Percentiles rank a stretch among this genome's conserved stretches.
Conservation (phyloP, 1,140 invertebrate genomes). For the Drosophila sturtevanti region DNA sequence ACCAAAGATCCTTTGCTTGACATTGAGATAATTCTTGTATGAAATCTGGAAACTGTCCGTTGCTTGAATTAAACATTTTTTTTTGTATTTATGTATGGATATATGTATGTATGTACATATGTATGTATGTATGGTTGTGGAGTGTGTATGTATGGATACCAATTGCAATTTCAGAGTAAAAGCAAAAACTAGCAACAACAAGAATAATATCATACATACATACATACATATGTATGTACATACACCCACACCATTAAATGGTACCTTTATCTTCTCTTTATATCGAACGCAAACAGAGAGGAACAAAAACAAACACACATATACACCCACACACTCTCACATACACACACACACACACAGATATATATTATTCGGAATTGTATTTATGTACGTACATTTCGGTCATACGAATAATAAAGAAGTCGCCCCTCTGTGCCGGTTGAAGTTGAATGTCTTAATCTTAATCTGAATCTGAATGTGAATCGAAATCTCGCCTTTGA, state of each 20-base stretch:
- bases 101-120: slow-evolving; percentile 8
- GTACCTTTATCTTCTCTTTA: slow-evolving; percentile 5
- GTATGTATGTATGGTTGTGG: slow-evolving; percentile 13
- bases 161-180: slow-evolving; percentile 33
- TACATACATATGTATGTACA: neutral
- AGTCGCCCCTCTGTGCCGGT: slow-evolving; percentile 3
- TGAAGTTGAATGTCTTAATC: slow-evolving; percentile 13
- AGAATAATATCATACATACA: slow-evolving; percentile 12
- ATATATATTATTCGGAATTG: neutral
- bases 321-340: neutral
- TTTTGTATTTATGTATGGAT: slow-evolving; percentile 9
- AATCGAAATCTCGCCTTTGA: slow-evolving; percentile 11
- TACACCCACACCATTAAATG: neutral
- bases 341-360: neutral
- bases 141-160: neutral
- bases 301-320: neutral
- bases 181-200: slow-evolving; percentile 23
- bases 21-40: slow-evolving; percentile 11
- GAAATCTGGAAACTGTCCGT: neutral
- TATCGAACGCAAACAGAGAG: slow-evolving; percentile 2
- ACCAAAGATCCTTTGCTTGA: neutral
- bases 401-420: slow-evolving; percentile 14
- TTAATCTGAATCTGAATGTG: slow-evolving; percentile 7
- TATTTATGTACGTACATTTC: neutral
- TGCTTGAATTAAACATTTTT: neutral